Percentiles rank a stretch among this genome's conserved stretches.
Evolutionary conservation across 2,113 vertebrate species (phyloP).

Genomic region (Dryoscopus gambensis): DNA sequence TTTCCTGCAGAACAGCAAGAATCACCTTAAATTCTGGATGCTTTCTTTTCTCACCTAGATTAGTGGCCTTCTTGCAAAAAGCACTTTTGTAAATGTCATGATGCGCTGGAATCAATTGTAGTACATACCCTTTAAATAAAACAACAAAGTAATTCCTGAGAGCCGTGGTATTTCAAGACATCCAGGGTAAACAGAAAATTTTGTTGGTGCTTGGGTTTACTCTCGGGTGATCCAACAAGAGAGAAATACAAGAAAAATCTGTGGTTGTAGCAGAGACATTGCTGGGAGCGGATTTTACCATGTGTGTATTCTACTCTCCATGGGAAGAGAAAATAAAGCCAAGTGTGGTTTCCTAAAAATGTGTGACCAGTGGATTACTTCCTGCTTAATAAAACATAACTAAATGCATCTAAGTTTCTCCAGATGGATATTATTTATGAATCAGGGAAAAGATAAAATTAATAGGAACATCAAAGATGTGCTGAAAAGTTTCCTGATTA

Average conservation of each 20-base stretch:
- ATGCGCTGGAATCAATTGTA: conserved; percentile 32
- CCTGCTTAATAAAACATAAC: conserved; percentile 22
- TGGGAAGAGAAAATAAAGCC: background rate
- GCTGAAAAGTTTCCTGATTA: conserved; percentile 43
- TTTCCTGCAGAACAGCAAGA: background rate
- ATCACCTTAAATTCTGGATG: background rate
- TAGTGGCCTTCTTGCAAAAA: background rate
- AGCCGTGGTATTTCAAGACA: conserved; percentile 54
- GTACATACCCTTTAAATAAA: conserved; percentile 50
- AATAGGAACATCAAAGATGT: conserved; percentile 19
- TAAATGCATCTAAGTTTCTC: background rate
- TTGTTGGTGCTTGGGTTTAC: conserved; percentile 22
- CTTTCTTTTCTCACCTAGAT: background rate
- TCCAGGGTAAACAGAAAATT: conserved; percentile 40
- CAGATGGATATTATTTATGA: conserved; percentile 45
- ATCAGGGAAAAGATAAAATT: conserved; percentile 2
- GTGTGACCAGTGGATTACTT: conserved; percentile 28
- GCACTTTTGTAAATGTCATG: conserved; percentile 57
- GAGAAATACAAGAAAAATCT: background rate
- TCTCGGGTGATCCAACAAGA: background rate
- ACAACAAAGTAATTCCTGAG: conserved; percentile 55
- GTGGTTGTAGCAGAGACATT: background rate
- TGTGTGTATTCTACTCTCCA: background rate
- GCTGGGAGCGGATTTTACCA: background rate
- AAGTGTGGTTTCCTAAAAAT: conserved; percentile 27